A percentile compares a stretch with the other conserved stretches of the same genome.
These are phyloP conservation scores for Morinoia aosen DNA, from an alignment of 2,888 invertebrate genomes.

Conservation along the genomic window DNA sequence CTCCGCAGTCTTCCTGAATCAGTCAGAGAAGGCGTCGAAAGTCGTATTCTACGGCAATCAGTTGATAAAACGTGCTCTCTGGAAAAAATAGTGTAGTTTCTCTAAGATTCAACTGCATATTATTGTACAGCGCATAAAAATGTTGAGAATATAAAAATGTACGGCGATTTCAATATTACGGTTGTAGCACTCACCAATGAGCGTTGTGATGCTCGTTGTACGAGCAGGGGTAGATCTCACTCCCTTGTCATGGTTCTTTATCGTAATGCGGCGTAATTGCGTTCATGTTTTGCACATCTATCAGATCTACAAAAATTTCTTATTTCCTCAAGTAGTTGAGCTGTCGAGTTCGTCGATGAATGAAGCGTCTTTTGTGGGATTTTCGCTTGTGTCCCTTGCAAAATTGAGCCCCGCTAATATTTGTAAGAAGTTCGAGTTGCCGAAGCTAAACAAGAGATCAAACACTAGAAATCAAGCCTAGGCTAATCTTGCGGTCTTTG, in stretches of 20 bases:
- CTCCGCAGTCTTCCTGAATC: background rate
- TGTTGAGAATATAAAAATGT: no score
- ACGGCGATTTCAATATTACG: background rate
- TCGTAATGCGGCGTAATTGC: background rate
- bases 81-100: no score
- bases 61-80: no score
- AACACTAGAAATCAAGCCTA: background rate
- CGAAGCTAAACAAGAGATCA: background rate
- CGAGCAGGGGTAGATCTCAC: background rate
- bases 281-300: background rate
- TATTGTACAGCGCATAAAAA: no score
- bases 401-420: background rate
- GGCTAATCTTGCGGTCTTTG: background rate
- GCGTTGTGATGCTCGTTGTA: background rate
- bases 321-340: no score
- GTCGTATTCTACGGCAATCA: no score
- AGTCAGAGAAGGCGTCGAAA: background rate
- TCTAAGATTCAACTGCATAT: no score
- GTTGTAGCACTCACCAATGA: background rate
- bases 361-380: background rate
- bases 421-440: background rate
- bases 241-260: background rate
- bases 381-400: background rate
- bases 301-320: background rate
- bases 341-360: no score